phyloP scores from a whole-genome alignment of 2,113 vertebrate species.

The Egretta garzetta region DNA sequence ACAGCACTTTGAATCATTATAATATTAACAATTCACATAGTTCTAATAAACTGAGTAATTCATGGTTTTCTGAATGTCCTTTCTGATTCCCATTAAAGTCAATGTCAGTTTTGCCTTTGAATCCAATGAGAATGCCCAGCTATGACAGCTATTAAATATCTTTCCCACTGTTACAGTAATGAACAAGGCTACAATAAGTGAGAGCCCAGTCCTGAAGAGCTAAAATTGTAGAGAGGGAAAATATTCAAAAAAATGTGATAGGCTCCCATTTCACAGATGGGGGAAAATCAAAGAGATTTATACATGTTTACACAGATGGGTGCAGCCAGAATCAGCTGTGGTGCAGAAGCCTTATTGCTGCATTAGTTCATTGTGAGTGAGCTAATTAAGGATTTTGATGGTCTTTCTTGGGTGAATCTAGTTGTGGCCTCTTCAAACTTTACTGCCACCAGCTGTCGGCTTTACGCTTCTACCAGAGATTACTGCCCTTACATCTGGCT shows the following conservation, averaged over 20 bases:
- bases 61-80: background rate
- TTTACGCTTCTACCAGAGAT: background rate
- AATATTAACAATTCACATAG: constrained; percentile 5
- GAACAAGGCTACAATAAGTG: background rate
- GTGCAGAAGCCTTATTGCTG: constrained; percentile 42
- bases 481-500: constrained; percentile 46
- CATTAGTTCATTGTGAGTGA: constrained; percentile 38
- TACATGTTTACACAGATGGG: constrained; percentile 60
- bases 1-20: constrained; percentile 8
- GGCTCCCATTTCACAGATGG: constrained; percentile 18
- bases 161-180: constrained; percentile 42
- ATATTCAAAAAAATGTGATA: background rate
- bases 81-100: constrained; percentile 38
- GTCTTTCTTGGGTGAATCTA: constrained; percentile 47
- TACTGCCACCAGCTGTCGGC: constrained; percentile 51
- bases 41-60: constrained; percentile 30
- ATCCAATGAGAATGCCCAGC: constrained; percentile 10
- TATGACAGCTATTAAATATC: constrained; percentile 30
- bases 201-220: background rate
- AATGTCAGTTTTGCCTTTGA: constrained; percentile 53
- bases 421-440: constrained; percentile 65
- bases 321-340: constrained; percentile 54
- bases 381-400: constrained; percentile 65
- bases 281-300: constrained; percentile 54
- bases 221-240: background rate